Percentiles rank a stretch among this genome's conserved stretches.
Evolutionary conservation across 2,888 invertebrate species (phyloP).

Genomic region (Miltochrista miniata): DNA sequence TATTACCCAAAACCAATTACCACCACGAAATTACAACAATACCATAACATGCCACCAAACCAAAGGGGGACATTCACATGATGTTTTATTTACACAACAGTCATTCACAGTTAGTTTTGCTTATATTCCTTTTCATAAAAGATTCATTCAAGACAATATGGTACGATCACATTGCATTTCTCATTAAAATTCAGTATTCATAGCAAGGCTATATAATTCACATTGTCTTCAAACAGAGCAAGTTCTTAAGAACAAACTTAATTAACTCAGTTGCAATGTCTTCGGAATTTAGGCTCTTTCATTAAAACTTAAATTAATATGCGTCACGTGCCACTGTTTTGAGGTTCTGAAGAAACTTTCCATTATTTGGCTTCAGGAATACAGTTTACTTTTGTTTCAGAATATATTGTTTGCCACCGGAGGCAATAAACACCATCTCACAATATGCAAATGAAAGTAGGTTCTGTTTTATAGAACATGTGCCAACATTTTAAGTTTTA

Average conservation of each 20-base stretch:
- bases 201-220: conserved; percentile 17
- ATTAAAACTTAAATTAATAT: conserved; percentile 64
- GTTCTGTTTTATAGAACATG: background rate
- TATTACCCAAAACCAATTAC: too few species aligned
- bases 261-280: conserved; percentile 61
- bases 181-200: conserved; percentile 12
- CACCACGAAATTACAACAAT: too few species aligned
- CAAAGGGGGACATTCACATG: too few species aligned
- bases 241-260: conserved; percentile 47
- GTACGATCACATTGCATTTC: conserved; percentile 6
- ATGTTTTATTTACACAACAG: too few species aligned
- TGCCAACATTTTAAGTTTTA: too few species aligned
- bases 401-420: background rate
- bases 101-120: too few species aligned
- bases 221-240: conserved; percentile 38
- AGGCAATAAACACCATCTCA: background rate
- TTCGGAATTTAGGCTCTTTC: conserved; percentile 52
- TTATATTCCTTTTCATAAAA: background rate
- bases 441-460: background rate
- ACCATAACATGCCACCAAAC: too few species aligned
- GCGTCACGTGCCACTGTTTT: conserved; percentile 50
- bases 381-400: conserved; percentile 2
- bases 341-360: conserved; percentile 10
- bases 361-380: conserved; percentile 4
- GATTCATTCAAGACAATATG: background rate